Conservation (phyloP, 2,797 vertebrate genomes). For the Numenius phaeopus region DNA sequence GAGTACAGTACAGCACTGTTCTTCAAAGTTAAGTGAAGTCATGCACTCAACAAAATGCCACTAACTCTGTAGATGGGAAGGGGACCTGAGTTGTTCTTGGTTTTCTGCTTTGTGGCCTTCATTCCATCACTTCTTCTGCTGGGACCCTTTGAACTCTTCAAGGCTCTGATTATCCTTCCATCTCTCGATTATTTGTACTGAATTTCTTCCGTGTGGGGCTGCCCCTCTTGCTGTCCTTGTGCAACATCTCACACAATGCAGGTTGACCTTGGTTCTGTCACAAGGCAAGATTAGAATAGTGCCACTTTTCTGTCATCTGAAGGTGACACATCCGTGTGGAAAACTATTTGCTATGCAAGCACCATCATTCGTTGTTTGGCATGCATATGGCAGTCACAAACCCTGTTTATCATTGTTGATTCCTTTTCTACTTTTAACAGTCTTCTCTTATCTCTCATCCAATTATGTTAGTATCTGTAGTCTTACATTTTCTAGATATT, state of each 20-base stretch:
- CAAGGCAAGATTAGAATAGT: not conserved
- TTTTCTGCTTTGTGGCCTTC: not conserved
- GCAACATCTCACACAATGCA: not conserved
- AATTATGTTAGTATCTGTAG: not conserved
- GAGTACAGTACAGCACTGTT: not conserved
- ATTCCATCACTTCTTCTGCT: not conserved
- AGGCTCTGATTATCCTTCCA: not conserved
- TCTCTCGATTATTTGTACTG: not conserved
- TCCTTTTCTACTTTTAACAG: not conserved
- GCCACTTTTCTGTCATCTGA: not conserved
- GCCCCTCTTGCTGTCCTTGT: not conserved
- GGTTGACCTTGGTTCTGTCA: not conserved
- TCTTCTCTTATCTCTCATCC: not conserved
- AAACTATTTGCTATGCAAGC: not conserved
- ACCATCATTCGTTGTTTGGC: not conserved
- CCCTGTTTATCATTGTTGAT: not conserved
- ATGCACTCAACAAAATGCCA: not conserved
- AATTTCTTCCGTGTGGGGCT: not conserved
- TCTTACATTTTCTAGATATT: not conserved
- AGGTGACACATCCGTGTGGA: not conserved
- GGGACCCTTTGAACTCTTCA: not conserved
- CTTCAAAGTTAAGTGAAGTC: not conserved
- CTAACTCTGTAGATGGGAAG: not conserved
- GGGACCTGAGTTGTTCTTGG: not conserved
- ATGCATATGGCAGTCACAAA: not conserved